phyloP scores from a whole-genome alignment of 2,113 vertebrate genomes.

The Hipposideros armiger region DNA sequence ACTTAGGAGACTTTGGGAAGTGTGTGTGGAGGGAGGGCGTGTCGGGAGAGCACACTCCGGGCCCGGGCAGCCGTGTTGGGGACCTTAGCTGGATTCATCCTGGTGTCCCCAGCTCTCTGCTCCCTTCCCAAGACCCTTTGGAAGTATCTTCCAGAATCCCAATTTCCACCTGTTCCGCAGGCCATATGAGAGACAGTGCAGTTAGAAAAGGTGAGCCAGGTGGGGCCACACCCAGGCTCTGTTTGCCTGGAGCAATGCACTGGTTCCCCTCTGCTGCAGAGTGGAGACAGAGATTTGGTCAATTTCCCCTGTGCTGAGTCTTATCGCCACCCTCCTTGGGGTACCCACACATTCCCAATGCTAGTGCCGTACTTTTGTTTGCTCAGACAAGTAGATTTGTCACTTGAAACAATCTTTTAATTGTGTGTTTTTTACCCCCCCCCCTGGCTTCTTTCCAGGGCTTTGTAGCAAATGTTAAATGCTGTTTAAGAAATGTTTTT shows the following conservation, averaged over 20 bases:
- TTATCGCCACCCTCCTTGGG: neutral
- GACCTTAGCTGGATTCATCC: neutral
- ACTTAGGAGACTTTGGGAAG: neutral
- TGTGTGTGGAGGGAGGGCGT: neutral
- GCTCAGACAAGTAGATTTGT: conserved; percentile 51
- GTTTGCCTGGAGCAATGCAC: neutral
- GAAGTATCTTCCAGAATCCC: neutral
- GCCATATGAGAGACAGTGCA: neutral
- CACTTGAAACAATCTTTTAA: conserved; percentile 60
- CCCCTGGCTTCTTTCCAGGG: conserved; percentile 35
- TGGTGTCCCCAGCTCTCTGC: neutral
- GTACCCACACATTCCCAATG: neutral
- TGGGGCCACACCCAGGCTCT: neutral
- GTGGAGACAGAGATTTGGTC: neutral
- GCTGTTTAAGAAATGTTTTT: conserved; percentile 62
- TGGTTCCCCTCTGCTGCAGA: neutral
- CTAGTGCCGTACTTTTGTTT: neutral
- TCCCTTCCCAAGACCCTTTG: neutral
- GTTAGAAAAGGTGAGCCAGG: neutral
- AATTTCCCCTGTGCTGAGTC: neutral
- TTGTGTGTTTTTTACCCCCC: conserved; percentile 38
- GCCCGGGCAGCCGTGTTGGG: neutral
- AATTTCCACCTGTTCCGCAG: neutral
- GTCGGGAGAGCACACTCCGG: neutral
- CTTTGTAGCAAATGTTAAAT: conserved; percentile 71